phyloP scores from a whole-genome alignment of 2,797 vertebrate species.

The Pristis pectinata region DNA sequence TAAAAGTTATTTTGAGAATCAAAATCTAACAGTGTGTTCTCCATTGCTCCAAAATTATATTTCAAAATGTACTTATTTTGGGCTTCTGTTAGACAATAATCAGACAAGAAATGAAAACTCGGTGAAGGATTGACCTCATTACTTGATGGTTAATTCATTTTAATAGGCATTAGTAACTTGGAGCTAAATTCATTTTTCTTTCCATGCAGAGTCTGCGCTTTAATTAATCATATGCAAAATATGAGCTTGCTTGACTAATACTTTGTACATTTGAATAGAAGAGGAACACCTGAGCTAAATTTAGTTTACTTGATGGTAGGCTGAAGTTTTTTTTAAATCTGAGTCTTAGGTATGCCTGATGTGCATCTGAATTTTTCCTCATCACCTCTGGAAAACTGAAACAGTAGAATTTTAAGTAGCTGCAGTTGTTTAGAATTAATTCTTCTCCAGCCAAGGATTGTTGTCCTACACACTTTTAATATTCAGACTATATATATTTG shows the following conservation, averaged over 20 bases:
- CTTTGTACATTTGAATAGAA: neutral
- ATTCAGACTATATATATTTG: too few relatives aligned
- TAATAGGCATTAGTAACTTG: neutral
- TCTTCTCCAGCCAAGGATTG: too few relatives aligned
- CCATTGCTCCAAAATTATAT: too few relatives aligned
- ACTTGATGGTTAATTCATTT: neutral
- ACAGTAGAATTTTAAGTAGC: too few relatives aligned
- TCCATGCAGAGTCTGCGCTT: neutral
- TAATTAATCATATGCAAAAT: neutral
- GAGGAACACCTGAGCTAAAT: neutral
- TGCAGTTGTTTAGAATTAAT: too few relatives aligned
- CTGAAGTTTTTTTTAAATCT: neutral
- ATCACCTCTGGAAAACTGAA: too few relatives aligned
- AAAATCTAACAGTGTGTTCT: neutral
- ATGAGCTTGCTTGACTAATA: neutral
- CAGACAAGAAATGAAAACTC: neutral
- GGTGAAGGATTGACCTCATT: neutral
- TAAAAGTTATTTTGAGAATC: neutral
- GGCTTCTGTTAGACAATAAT: neutral
- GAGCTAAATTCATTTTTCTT: neutral
- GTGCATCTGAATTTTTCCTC: neutral
- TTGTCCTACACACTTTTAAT: too few relatives aligned
- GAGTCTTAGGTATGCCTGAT: neutral
- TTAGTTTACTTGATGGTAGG: neutral
- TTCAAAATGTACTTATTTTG: neutral